Evolutionary conservation across 2,113 vertebrate genomes (phyloP).

Genomic region (Perca schrenkii): DNA sequence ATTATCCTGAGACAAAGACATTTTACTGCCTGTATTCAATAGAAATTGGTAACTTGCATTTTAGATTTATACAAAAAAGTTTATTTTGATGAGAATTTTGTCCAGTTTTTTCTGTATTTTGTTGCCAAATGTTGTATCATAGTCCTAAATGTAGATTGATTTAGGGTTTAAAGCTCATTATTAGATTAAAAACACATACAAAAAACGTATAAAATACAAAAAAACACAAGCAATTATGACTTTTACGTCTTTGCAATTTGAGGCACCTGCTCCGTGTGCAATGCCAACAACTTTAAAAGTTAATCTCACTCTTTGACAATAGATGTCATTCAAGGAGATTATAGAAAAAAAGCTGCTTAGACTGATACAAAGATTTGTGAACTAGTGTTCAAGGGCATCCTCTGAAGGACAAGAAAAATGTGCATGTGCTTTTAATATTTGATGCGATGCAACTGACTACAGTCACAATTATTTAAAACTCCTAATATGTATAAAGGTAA

Average conservation of each 20-base stretch:
- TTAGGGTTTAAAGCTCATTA: not conserved
- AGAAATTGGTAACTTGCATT: not conserved
- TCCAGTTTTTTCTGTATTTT: not conserved
- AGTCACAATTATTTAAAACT: not conserved
- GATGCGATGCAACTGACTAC: not conserved
- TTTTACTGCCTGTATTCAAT: not conserved
- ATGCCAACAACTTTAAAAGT: conserved; percentile 63
- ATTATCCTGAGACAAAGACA: not conserved
- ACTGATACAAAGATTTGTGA: conserved; percentile 63
- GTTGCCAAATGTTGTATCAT: not conserved
- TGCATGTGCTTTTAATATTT: not conserved
- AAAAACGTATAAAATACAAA: not conserved
- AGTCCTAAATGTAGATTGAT: not conserved
- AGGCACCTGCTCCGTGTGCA: not conserved
- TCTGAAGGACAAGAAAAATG: conserved; percentile 42
- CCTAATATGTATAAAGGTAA: not conserved
- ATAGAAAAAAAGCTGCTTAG: conserved; percentile 78
- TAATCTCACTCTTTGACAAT: conserved; percentile 80
- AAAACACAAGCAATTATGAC: not conserved
- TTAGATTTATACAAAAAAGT: not conserved
- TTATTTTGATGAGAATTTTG: not conserved
- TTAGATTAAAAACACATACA: not conserved
- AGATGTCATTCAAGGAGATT: conserved; percentile 75
- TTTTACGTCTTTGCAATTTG: not conserved
- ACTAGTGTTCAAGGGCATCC: conserved; percentile 65